Base-by-base conservation (phyloP, 2,888 invertebrate genomes). In the Octodonta nipae region DNA sequence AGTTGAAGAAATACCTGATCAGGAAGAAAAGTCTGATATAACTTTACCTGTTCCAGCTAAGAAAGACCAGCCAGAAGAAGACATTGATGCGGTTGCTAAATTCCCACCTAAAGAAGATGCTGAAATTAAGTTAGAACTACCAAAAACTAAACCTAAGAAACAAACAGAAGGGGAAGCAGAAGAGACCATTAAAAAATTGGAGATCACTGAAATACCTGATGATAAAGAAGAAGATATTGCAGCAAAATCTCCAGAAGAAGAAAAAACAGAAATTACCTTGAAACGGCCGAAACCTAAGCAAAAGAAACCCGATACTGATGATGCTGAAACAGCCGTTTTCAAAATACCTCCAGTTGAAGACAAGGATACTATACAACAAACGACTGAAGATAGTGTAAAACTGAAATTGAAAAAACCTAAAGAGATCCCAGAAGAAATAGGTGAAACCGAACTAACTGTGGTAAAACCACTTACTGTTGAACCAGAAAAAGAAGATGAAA, bases 41-140 rank as follows among this genome's bases (percentile, higher is more conserved):
- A n/a, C n/a, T n/a, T n/a, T n/a, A n/a, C n/a, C n/a, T n/a, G n/a
- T n/a, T n/a, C 53, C 72, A 2, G 58, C 63, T 45, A 62, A 64
- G 14, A 59, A 61, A 8, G 59, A 59, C 33, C n/a, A 12, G 14
- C 28, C 28, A 7, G 54, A 59, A 12, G 55, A 56, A 43, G 68
- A 73, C 50, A 66, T 70, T 46, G 65, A 65, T 36, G 65, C 68
- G 50, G 56, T 75, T 7, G 60, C 75, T 28, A 78, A 72, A 55
- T 66, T 70, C 39, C 55, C 72, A 24, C 64, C 69, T 0, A 45
- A 48, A 45, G 36, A 53, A 46, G 39, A 56, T 52, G 35, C 46
- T 42, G 15, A 58, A 29, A 15, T 40, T 28, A 37, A 24, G 20
- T 36, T 50, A 44, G 15, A 49, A 43, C 40, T 41, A 35, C 38